Conservation (phyloP, 2,113 vertebrate genomes). For the Ceuthmochares aereus region DNA sequence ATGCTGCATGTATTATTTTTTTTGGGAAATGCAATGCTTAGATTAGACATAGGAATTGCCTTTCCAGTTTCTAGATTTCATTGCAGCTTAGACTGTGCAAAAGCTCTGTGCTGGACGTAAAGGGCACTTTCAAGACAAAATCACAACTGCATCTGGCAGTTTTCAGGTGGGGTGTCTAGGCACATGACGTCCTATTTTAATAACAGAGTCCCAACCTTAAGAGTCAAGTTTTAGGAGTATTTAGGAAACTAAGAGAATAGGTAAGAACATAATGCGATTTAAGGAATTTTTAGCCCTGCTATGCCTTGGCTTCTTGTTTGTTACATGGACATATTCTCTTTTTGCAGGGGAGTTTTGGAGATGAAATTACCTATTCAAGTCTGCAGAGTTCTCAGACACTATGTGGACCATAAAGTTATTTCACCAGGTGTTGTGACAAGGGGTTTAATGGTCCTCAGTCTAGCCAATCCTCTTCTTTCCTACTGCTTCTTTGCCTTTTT, state of each 20-base stretch:
- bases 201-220: neutral
- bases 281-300: neutral
- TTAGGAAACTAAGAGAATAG: neutral
- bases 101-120: neutral
- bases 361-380: neutral
- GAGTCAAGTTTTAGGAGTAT: neutral
- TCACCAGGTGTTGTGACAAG: neutral
- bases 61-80: neutral
- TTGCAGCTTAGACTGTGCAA: neutral
- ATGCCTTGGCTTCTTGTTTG: neutral
- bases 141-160: neutral
- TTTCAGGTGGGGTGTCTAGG: neutral
- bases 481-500: constrained; percentile 21
- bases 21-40: neutral
- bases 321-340: neutral
- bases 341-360: neutral
- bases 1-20: neutral
- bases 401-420: neutral
- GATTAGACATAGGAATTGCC: neutral
- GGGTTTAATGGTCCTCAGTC: neutral
- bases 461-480: neutral
- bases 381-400: neutral
- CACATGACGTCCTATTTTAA: neutral
- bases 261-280: neutral
- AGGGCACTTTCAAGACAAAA: neutral